Evolutionary conservation across 2,113 vertebrate genomes (phyloP).

Genomic region (Myrmecobius fasciatus): DNA sequence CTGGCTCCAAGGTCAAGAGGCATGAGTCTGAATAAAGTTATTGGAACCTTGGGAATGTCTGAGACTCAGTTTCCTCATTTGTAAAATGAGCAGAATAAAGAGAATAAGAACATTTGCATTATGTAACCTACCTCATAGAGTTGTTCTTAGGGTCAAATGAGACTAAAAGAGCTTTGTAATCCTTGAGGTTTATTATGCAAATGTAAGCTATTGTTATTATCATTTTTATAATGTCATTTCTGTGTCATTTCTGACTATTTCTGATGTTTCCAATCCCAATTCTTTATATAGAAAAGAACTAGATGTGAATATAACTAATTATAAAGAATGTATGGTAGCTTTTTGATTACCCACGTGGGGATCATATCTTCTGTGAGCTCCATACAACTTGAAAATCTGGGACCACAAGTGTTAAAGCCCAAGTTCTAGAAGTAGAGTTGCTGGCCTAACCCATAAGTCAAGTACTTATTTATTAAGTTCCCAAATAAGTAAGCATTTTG

Average conservation of each 20-base stretch:
- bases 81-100: not conserved
- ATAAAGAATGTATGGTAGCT: not conserved
- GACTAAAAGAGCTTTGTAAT: not conserved
- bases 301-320: slow-evolving; percentile 19
- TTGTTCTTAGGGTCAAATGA: not conserved
- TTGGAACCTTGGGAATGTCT: not conserved
- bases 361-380: not conserved
- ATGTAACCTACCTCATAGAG: not conserved
- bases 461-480: not conserved
- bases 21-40: not conserved
- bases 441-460: not conserved
- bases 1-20: too few species aligned
- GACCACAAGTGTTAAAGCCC: not conserved
- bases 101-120: not conserved
- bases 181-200: not conserved
- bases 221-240: too few species aligned
- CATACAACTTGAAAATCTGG: not conserved
- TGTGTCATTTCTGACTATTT: slow-evolving; percentile 40
- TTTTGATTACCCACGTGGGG: not conserved
- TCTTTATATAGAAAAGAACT: slow-evolving; percentile 22
- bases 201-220: not conserved
- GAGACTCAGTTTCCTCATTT: not conserved
- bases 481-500: not conserved
- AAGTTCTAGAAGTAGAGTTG: not conserved
- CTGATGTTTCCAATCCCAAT: not conserved